phyloP scores from a whole-genome alignment of 2,888 invertebrate genomes.

The Galeopsomyia nigrocyanea region DNA sequence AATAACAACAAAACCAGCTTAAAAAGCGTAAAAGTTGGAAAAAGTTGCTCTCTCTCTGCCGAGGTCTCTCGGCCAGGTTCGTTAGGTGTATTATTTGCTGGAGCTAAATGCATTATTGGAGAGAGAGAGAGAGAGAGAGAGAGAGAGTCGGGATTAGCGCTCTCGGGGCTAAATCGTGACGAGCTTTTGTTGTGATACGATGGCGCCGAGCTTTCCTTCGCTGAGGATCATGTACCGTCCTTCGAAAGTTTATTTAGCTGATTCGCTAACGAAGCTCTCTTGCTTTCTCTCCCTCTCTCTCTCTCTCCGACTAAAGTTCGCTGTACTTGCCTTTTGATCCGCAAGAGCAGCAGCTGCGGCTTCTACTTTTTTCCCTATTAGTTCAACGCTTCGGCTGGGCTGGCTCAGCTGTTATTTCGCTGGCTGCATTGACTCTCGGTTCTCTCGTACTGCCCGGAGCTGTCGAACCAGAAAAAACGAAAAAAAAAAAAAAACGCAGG shows the following conservation, averaged over 20 bases:
- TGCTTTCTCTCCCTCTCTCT: constrained; percentile 1
- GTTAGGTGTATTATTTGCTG: constrained; percentile 38
- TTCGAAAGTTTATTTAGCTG: constrained; percentile 47
- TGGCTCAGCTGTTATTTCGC: too few relatives aligned
- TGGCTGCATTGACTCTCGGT: too few relatives aligned
- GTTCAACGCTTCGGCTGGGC: too few relatives aligned
- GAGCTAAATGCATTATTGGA: constrained; percentile 29
- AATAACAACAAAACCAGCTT: too few relatives aligned
- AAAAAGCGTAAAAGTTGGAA: too few relatives aligned
- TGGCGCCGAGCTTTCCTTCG: constrained; percentile 14
- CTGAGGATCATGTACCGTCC: constrained; percentile 33
- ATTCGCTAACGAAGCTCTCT: constrained; percentile 44
- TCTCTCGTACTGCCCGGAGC: too few relatives aligned
- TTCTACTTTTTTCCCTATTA: too few relatives aligned
- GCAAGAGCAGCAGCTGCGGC: neutral
- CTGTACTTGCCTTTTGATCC: constrained; percentile 13
- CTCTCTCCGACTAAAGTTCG: constrained; percentile 27
- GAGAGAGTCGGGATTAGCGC: constrained; percentile 18
- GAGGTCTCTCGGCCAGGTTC: constrained; percentile 2
- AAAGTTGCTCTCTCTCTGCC: too few relatives aligned
- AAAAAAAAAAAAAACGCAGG: too few relatives aligned
- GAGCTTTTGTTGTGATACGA: constrained; percentile 35
- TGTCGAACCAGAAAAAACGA: too few relatives aligned
- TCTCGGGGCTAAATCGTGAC: constrained; percentile 15
- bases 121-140: constrained; percentile 4